phyloP scores from a whole-genome alignment of 2,797 vertebrate genomes.

The Hydrophis major region DNA sequence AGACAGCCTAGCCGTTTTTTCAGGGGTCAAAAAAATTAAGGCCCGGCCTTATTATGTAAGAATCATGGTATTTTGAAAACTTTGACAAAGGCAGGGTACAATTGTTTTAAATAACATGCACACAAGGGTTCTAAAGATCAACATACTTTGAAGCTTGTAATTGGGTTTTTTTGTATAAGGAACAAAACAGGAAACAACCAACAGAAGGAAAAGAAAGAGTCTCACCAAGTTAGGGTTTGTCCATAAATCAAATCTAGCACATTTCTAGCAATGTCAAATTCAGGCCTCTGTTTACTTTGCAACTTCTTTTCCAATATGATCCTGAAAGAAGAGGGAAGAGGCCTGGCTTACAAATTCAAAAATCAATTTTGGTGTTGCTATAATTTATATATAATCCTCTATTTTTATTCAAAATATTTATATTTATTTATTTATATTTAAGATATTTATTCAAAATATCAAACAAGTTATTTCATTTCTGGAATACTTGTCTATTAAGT shows the following conservation, averaged over 20 bases:
- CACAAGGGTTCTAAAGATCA: not conserved
- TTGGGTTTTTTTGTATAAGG: too few relatives aligned
- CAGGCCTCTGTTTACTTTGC: constrained; percentile 77
- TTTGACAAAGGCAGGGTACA: not conserved
- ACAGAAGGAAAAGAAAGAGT: not conserved
- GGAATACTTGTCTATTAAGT: not conserved
- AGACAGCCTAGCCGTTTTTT: too few relatives aligned
- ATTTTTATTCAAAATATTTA: not conserved
- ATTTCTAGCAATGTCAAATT: constrained; percentile 89
- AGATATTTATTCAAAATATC: not conserved
- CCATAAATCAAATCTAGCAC: constrained; percentile 93
- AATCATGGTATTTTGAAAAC: not conserved
- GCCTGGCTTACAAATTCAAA: not conserved
- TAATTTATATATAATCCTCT: not conserved
- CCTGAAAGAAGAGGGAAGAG: constrained; percentile 62
- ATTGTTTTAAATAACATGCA: not conserved
- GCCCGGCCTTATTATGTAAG: too few relatives aligned
- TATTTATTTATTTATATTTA: too few relatives aligned
- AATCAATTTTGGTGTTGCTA: not conserved
- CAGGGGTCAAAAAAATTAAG: too few relatives aligned
- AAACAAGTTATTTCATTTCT: not conserved
- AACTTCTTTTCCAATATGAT: constrained; percentile 80
- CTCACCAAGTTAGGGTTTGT: constrained; percentile 90
- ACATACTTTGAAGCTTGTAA: not conserved
- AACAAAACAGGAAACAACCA: not conserved